These are phyloP conservation scores for Uloborus plumipes DNA, from an alignment of 2,888 invertebrate species.

Conservation along the genomic window DNA sequence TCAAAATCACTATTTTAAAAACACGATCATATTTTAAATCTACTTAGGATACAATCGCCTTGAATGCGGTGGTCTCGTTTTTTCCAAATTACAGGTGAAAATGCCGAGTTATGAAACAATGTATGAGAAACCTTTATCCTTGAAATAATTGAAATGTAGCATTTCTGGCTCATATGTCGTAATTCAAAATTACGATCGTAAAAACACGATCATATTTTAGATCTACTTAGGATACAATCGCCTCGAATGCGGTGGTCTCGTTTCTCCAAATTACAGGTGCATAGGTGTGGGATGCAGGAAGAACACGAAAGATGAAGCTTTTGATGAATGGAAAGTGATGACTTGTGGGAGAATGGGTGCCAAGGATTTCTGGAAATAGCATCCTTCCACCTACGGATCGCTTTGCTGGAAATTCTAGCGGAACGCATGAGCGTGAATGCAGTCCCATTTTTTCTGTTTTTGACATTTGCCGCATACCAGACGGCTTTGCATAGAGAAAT, in stretches of 20 bases:
- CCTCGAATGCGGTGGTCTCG: no score
- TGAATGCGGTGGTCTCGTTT: no score
- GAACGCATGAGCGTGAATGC: conserved; percentile 35
- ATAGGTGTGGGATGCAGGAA: not conserved
- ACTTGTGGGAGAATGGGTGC: conserved; percentile 43
- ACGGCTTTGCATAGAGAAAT: conserved; percentile 37
- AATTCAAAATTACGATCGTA: no score
- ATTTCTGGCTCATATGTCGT: no score
- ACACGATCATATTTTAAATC: no score
- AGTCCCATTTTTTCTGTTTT: conserved; percentile 37
- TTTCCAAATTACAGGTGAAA: not conserved
- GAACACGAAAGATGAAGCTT: not conserved
- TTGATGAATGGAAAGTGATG: conserved; percentile 55
- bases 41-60: no score
- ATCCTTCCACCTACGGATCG: conserved; percentile 43
- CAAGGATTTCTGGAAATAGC: conserved; percentile 47
- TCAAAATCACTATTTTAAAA: no score
- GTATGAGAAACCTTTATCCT: no score
- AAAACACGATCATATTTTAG: no score
- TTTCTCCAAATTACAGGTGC: conserved; percentile 1
- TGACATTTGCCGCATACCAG: conserved; percentile 44
- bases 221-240: no score
- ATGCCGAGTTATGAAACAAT: no score
- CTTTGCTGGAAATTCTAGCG: conserved; percentile 30
- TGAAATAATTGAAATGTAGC: no score